Percentiles rank a stretch among this genome's conserved stretches.
Evolutionary conservation across 2,113 vertebrate species (phyloP).

Genomic region (Pedionomus torquatus): DNA sequence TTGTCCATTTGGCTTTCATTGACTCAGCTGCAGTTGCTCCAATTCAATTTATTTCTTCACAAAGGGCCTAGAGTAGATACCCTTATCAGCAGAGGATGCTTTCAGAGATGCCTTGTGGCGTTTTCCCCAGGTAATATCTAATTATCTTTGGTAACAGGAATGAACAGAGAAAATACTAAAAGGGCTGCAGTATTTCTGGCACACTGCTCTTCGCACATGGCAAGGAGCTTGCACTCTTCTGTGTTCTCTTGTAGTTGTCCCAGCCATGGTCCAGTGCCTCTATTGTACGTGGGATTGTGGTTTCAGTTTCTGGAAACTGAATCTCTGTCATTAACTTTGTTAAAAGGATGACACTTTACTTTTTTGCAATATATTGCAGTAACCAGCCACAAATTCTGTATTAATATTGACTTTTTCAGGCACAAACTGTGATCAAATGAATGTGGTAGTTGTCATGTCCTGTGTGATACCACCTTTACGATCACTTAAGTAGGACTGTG

Average conservation of each 20-base stretch:
- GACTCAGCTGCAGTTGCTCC: background rate
- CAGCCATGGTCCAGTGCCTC: background rate
- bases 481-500: background rate
- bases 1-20: background rate
- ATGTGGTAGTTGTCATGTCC: background rate
- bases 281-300: background rate
- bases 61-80: background rate
- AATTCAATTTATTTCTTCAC: conserved; percentile 16
- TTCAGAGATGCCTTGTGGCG: background rate
- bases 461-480: background rate
- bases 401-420: background rate
- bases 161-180: background rate
- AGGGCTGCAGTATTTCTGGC: background rate
- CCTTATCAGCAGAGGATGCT: conserved; percentile 22
- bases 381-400: background rate
- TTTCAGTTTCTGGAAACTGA: background rate
- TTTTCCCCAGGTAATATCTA: background rate
- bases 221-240: background rate
- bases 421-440: background rate
- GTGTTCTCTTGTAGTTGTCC: background rate
- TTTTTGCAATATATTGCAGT: background rate
- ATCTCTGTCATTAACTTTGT: background rate
- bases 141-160: background rate
- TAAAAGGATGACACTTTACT: background rate
- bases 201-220: background rate